Conservation (phyloP, 2,113 vertebrate genomes). For the Heterochromis multidens region DNA sequence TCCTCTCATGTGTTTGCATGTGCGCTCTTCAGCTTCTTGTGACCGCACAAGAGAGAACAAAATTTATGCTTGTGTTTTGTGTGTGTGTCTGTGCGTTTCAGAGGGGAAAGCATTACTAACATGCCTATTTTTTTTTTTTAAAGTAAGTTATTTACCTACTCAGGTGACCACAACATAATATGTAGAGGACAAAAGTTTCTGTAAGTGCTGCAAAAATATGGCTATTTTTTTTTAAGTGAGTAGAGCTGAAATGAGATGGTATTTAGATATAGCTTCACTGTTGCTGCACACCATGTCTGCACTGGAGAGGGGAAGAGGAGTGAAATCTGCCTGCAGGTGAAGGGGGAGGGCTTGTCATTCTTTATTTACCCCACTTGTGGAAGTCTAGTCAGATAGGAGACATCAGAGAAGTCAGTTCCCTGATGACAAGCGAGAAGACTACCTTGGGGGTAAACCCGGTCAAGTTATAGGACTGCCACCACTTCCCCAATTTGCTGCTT, state of each 20-base stretch:
- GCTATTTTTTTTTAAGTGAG: not conserved
- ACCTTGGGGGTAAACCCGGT: conserved; percentile 35
- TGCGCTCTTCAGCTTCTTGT: conserved; percentile 22
- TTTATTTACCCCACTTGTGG: conserved; percentile 65
- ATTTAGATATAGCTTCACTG: not conserved
- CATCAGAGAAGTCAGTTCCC: conserved; percentile 48
- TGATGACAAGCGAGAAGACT: conserved; percentile 56
- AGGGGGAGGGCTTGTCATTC: conserved; percentile 49
- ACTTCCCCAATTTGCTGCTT: conserved; percentile 22
- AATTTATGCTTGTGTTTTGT: conserved; percentile 29
- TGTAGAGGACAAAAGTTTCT: not conserved
- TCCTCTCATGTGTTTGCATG: conserved; percentile 53
- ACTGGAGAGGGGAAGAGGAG: not conserved
- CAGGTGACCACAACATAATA: conserved; percentile 38
- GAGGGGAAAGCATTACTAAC: not conserved
- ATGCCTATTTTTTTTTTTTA: too few species aligned
- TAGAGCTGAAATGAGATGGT: not conserved
- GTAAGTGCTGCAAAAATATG: not conserved
- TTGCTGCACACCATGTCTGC: not conserved
- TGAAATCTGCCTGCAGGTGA: conserved; percentile 41
- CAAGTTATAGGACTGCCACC: conserved; percentile 40
- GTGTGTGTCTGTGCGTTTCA: not conserved
- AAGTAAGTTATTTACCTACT: conserved; percentile 30
- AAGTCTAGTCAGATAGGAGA: conserved; percentile 50
- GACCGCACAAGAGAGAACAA: conserved; percentile 43